phyloP scores from a whole-genome alignment of 2,888 invertebrate species.

The Eilema griseolum region DNA sequence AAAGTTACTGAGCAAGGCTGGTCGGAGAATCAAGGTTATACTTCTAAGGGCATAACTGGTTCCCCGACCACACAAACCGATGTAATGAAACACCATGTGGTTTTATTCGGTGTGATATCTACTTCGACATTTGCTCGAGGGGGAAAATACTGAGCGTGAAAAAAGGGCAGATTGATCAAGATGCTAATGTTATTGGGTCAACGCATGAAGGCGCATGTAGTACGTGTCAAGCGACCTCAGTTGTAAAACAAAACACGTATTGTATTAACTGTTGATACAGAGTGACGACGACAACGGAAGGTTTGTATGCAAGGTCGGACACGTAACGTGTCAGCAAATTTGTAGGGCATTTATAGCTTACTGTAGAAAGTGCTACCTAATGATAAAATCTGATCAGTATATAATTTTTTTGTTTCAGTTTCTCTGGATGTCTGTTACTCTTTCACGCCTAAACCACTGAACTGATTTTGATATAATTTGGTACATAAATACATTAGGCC shows the following conservation, averaged over 20 bases:
- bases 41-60: not conserved
- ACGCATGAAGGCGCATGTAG: slow-evolving; percentile 23
- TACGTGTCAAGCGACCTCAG: slow-evolving; percentile 52
- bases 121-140: not conserved
- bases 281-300: slow-evolving; percentile 49
- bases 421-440: not conserved
- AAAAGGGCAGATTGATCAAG: not conserved
- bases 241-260: slow-evolving; percentile 44
- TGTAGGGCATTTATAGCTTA: slow-evolving; percentile 16
- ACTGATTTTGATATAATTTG: too few relatives aligned
- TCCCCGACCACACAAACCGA: not conserved
- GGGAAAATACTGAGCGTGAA: not conserved
- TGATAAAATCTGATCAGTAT: not conserved
- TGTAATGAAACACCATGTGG: not conserved
- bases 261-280: slow-evolving; percentile 39
- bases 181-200: slow-evolving; percentile 11
- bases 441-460: not conserved
- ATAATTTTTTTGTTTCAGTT: not conserved
- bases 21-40: not conserved
- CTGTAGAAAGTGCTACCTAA: not conserved
- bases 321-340: slow-evolving; percentile 37
- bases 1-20: not conserved
- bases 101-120: not conserved
- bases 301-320: slow-evolving; percentile 27
- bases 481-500: too few relatives aligned